Evolutionary conservation across 2,113 vertebrate genomes (phyloP).

Genomic region (Erythrocercus mccallii): DNA sequence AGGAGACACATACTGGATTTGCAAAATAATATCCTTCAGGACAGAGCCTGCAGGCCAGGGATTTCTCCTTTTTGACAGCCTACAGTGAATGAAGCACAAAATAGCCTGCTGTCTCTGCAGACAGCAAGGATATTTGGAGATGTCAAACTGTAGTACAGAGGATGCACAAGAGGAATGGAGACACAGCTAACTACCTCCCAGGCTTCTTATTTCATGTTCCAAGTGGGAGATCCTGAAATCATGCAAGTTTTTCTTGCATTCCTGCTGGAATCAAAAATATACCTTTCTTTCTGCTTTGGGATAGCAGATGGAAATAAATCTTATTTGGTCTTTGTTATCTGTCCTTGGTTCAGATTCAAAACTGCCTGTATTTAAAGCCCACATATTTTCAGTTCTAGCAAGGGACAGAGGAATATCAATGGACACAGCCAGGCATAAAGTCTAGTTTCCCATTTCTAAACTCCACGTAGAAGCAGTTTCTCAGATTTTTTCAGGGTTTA

Average conservation of each 20-base stretch:
- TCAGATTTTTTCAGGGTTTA: neutral
- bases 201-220: slow-evolving; percentile 16
- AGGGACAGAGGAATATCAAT: neutral
- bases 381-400: neutral
- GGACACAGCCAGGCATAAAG: neutral
- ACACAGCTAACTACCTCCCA: slow-evolving; percentile 22
- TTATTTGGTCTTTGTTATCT: neutral
- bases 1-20: neutral
- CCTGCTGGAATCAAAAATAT: neutral
- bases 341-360: neutral
- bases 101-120: slow-evolving; percentile 41
- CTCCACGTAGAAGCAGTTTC: neutral
- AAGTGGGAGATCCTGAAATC: neutral
- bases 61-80: slow-evolving; percentile 50
- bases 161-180: slow-evolving; percentile 28
- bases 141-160: slow-evolving; percentile 10
- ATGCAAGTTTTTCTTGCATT: neutral
- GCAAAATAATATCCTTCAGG: slow-evolving; percentile 34
- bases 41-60: slow-evolving; percentile 12
- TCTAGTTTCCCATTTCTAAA: neutral
- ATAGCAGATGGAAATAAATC: neutral
- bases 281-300: neutral
- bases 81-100: slow-evolving; percentile 47
- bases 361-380: neutral
- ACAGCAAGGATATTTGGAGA: slow-evolving; percentile 47